Base-by-base conservation (phyloP, 1,140 invertebrate genomes). In the Gryon sp. region DNA sequence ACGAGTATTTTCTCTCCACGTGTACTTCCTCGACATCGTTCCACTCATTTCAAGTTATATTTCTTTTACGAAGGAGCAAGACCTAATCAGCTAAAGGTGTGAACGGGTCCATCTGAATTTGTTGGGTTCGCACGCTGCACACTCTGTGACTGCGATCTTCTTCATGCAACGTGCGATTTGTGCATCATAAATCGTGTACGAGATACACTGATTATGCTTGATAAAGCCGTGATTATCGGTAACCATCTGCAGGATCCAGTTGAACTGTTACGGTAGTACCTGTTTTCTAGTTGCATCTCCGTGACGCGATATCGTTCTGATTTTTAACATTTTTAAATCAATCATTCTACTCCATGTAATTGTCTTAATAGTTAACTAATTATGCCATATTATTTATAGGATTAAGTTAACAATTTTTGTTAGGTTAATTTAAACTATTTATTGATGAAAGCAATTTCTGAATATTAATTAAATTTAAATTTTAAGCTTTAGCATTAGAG, bases 81-180 rank as follows among this genome's bases (percentile, higher is more conserved):
- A 63, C 76, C 80, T 86, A 84, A 86, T 88, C 84, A 85, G 76
- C 50, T 12, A 50, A n/a, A 87, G 80, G 84, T 86, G 86, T 72
- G 82, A 87, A 86, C 80, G 78, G 80, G 76, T 66, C 79, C 80
- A 84, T 83, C 80, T 82, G 80, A 87, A 86, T 87, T 86, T 79
- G 79, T 86, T 83, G 84, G 77, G 62, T 57, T 63, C 20, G 20
- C 52, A 53, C 34, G 24, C 12, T 55, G 63, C 28, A 24, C 34
- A 2, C 5, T 28, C 24, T 11, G 8, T 3, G 7, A 46, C 32
- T 52, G 22, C 32, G 32, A 11, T 53, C 12, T 30, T 46, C 12
- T 14, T 43, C 34, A 26, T 43, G 45, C 28, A 36, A 48, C 40
- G 50, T 32, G 32, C 60, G 53, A 60, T 57, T 57, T 40, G 28